Percentiles rank a stretch among this genome's conserved stretches.
These are phyloP conservation scores for Aramus guarauna DNA, from an alignment of 2,113 vertebrate genomes.

Conservation along the genomic window DNA sequence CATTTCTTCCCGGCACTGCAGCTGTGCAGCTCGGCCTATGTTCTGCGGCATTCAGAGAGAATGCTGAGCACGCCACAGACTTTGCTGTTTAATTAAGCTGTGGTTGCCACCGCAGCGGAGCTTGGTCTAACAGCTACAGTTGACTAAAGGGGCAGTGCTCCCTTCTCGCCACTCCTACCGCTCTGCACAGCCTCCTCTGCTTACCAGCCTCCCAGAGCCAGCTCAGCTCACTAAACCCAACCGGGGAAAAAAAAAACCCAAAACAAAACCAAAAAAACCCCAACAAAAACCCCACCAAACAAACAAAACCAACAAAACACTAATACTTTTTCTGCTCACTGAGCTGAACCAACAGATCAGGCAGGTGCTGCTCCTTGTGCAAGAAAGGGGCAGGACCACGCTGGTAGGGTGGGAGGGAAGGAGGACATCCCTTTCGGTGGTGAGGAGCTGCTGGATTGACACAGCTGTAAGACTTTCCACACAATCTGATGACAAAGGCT, in stretches of 20 bases:
- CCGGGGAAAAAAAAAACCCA: too few relatives aligned
- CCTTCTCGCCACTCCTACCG: neutral
- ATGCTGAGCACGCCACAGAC: neutral
- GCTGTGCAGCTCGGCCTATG: neutral
- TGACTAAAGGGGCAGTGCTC: neutral
- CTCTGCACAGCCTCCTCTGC: neutral
- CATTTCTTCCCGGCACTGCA: neutral
- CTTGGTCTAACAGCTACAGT: conserved; percentile 10
- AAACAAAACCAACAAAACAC: neutral
- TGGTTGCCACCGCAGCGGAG: neutral
- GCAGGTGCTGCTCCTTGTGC: neutral
- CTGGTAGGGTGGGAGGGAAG: neutral
- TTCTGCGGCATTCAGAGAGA: neutral
- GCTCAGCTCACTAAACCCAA: neutral
- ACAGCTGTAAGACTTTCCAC: neutral
- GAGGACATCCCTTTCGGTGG: neutral
- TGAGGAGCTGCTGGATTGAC: neutral
- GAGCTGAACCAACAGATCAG: neutral
- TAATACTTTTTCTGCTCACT: neutral
- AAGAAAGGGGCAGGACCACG: neutral
- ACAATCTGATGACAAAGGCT: neutral
- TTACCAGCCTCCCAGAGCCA: neutral
- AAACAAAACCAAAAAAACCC: neutral
- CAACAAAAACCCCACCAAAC: too few relatives aligned
- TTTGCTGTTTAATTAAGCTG: neutral